These are phyloP conservation scores for Tragelaphus buxtoni DNA, from an alignment of 2,113 vertebrate species.

Conservation along the genomic window DNA sequence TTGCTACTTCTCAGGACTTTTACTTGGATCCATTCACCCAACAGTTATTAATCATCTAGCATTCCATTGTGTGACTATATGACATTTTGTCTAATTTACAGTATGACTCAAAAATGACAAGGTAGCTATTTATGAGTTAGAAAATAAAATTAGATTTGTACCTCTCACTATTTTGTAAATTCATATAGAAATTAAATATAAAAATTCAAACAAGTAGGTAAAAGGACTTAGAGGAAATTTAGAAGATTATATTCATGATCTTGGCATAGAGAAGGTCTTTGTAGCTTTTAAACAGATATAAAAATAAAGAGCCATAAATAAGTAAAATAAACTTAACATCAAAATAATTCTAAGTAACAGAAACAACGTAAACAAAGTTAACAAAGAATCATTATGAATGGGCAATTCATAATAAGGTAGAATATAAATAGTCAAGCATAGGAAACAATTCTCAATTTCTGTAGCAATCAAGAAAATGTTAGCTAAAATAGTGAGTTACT, in stretches of 20 bases:
- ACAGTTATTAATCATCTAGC: neutral
- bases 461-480: neutral
- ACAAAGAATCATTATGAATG: neutral
- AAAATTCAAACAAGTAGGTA: neutral
- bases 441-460: conserved; percentile 26
- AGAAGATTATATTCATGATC: neutral
- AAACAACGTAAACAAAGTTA: neutral
- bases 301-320: neutral
- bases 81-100: neutral
- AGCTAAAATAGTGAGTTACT: neutral
- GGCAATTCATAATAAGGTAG: neutral
- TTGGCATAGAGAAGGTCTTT: neutral
- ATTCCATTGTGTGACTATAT: neutral
- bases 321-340: neutral
- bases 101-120: neutral
- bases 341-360: neutral
- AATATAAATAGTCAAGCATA: neutral
- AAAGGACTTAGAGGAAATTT: neutral
- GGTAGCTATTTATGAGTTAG: neutral
- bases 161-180: neutral
- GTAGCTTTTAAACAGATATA: neutral
- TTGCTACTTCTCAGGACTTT: neutral
- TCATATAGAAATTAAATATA: neutral
- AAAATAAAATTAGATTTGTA: neutral
- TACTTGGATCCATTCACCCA: neutral